A percentile compares a stretch with the other conserved stretches of the same genome.
Evolutionary conservation across 2,888 invertebrate species (phyloP).

Genomic region (Pilophorus perplexus): DNA sequence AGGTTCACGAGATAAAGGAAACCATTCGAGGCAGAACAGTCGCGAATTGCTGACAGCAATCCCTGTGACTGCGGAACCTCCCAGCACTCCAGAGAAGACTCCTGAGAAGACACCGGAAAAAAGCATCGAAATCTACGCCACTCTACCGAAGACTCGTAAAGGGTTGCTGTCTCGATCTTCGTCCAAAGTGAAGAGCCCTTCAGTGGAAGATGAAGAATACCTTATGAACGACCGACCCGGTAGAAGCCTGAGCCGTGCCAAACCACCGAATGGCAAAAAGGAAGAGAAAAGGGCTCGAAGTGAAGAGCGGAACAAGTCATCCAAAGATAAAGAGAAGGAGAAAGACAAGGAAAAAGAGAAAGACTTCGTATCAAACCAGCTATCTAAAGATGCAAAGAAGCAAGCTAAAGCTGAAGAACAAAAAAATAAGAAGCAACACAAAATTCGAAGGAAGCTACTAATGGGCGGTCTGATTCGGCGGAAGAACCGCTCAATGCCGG

Average conservation of each 20-base stretch:
- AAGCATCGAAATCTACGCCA: conserved; percentile 87
- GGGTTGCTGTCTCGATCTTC: conserved; percentile 49
- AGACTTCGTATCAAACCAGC: conserved; percentile 50
- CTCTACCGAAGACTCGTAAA: conserved; percentile 82
- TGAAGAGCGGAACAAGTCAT: conserved; percentile 70
- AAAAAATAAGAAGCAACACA: conserved; percentile 85
- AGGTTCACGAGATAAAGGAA: conserved; percentile 65
- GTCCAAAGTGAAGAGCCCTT: conserved; percentile 58
- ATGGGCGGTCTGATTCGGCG: conserved; percentile 87
- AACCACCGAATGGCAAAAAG: conserved; percentile 66
- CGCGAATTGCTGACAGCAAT: conserved; percentile 56
- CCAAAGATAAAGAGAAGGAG: conserved; percentile 55
- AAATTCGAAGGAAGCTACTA: conserved; percentile 78
- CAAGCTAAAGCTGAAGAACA: conserved; percentile 63
- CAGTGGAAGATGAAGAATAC: conserved; percentile 72
- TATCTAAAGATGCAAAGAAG: conserved; percentile 61
- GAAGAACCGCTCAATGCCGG: conserved; percentile 89
- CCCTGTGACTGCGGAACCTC: conserved; percentile 41
- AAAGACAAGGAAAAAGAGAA: conserved; percentile 59
- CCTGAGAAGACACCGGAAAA: conserved; percentile 53
- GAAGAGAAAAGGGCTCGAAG: conserved; percentile 76
- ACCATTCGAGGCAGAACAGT: conserved; percentile 64
- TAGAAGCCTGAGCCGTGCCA: conserved; percentile 61
- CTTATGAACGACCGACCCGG: conserved; percentile 65
- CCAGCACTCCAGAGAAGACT: conserved; percentile 39